Evolutionary conservation across 2,888 invertebrate species (phyloP).

Genomic region (Spatulosminthurus flaviceps): DNA sequence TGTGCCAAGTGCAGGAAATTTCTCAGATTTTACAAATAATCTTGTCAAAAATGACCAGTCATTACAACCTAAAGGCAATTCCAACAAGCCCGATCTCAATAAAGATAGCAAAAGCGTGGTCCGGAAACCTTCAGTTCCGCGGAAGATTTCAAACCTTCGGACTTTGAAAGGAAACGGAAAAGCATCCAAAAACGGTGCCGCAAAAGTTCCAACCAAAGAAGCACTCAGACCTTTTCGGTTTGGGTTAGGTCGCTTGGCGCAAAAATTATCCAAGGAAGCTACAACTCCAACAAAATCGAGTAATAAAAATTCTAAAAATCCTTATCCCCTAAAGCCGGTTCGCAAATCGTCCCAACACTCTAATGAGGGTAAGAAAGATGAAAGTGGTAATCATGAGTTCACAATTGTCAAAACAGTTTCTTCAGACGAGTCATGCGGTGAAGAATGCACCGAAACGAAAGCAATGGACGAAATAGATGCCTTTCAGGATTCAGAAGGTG

Average conservation of each 20-base stretch:
- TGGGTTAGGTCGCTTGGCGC: not conserved
- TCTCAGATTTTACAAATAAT: not conserved
- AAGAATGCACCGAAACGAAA: not conserved
- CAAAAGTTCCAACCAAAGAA: not conserved
- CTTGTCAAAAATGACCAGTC: not conserved
- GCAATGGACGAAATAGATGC: not conserved
- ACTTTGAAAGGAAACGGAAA: not conserved
- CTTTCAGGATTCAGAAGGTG: not conserved
- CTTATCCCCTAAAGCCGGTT: too few relatives aligned
- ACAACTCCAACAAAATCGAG: too few relatives aligned
- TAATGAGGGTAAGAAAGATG: too few relatives aligned
- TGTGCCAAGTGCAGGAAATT: too few relatives aligned
- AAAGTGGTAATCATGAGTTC: not conserved
- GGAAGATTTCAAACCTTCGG: not conserved
- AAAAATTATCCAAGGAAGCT: not conserved
- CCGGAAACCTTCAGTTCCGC: not conserved
- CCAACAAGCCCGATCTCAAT: not conserved
- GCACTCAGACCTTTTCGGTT: not conserved
- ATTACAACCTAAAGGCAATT: not conserved
- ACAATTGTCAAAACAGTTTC: not conserved
- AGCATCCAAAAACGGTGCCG: not conserved
- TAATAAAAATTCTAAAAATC: not conserved
- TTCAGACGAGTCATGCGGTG: not conserved
- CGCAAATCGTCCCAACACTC: too few relatives aligned
- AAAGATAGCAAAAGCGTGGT: not conserved